phyloP scores from a whole-genome alignment of 2,113 vertebrate species.

The Bucco capensis region DNA sequence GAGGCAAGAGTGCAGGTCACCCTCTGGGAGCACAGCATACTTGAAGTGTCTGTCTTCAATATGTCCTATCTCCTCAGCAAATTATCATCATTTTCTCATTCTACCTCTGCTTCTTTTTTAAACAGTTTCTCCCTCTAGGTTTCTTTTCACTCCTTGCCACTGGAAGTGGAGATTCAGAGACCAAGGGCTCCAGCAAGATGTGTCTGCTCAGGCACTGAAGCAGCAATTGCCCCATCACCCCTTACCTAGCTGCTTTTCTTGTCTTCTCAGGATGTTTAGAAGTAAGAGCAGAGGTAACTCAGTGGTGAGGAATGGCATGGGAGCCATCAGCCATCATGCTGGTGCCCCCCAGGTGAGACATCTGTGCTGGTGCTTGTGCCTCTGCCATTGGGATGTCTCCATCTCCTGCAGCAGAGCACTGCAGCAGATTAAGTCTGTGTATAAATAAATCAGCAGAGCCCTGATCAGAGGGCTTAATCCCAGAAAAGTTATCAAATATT shows the following conservation, averaged over 20 bases:
- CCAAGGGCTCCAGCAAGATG: background rate
- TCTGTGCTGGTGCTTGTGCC: background rate
- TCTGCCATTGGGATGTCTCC: background rate
- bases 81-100: background rate
- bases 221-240: background rate
- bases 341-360: background rate
- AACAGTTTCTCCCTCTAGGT: background rate
- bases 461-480: background rate
- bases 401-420: background rate
- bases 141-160: background rate
- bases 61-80: background rate
- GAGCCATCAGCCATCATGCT: accelerated
- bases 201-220: background rate
- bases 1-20: background rate
- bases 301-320: background rate
- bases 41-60: background rate
- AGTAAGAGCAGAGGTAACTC: background rate
- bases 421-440: background rate
- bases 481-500: constrained; percentile 46
- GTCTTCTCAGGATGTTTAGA: background rate
- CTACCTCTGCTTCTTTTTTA: background rate
- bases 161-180: background rate
- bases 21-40: background rate
- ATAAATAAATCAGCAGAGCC: constrained; percentile 35
- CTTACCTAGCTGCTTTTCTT: background rate